Percentiles rank a stretch among this genome's conserved stretches.
Conservation (phyloP, 2,888 invertebrate genomes). For the Alitta virens region DNA sequence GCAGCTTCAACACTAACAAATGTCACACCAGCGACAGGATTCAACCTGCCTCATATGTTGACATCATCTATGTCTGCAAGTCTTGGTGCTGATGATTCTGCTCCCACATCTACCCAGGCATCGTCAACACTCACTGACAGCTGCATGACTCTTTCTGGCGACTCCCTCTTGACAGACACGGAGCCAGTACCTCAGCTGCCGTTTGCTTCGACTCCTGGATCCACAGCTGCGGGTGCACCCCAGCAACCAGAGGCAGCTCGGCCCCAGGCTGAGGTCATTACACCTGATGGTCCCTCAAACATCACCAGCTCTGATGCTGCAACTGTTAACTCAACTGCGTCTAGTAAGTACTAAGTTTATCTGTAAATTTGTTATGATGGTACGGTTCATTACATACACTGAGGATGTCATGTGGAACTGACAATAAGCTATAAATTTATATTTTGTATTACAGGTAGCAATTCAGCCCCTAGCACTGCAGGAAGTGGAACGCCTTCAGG, state of each 20-base stretch:
- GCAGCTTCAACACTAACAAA: background rate
- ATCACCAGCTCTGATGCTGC: conserved; percentile 42
- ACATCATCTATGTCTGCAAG: background rate
- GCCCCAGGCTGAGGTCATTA: conserved; percentile 24
- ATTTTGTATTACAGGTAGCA: too few species aligned
- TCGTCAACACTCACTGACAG: background rate
- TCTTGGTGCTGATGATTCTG: background rate
- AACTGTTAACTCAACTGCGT: conserved; percentile 36
- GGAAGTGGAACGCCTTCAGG: conserved; percentile 10
- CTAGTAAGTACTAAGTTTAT: conserved; percentile 25
- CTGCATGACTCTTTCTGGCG: background rate
- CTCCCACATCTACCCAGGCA: background rate
- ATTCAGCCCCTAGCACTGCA: conserved; percentile 10
- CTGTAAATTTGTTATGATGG: too few species aligned
- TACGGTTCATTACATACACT: too few species aligned
- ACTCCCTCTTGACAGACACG: background rate
- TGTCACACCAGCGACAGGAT: background rate
- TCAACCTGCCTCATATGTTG: background rate
- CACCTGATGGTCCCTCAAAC: conserved; percentile 41
- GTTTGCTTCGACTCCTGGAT: background rate
- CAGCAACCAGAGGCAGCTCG: background rate
- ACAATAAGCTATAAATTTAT: too few species aligned
- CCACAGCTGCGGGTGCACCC: background rate
- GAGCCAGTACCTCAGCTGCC: background rate
- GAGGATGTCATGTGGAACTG: too few species aligned